Base-by-base conservation (phyloP, 2,888 invertebrate species). In the Mongoloraphidia duomilia region DNA sequence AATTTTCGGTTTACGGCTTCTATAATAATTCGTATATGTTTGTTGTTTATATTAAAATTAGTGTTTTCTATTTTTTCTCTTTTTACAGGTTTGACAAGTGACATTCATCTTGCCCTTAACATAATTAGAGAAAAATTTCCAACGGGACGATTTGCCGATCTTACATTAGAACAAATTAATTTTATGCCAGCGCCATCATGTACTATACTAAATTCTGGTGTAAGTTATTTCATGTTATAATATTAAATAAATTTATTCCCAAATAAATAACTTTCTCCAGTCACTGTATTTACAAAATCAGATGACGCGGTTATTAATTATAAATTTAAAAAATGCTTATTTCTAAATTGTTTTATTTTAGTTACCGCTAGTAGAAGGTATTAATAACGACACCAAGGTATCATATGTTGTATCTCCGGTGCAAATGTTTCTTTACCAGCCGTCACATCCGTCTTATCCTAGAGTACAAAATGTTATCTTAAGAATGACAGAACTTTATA, bases 381-480 rank as follows among this genome's bases (percentile, higher is more conserved):
- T 95, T 47, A 88, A 89, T 65, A 91, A 93, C 63, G 96, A 97
- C 70, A 89, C 94, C 33, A 80, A 85, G 53, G 78, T 97, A 59
- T 90, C 89, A 63, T 84, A 87, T 59, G 78, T 94, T 62, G 81
- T 91, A 55, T 80, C 82, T 54, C 87, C 92, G 46, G 84, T 85
- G 41, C 92, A 93, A 66, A 75, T 97, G 63, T 97, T 96, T 72
- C 76, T 98, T 51, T 96, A 96, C 67, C 88, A 94, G 67, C 94
- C 93, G 3, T 82, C 91, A 51, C 96, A 97, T 72, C 95, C 96
- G 8, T 84, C 93, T 41, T 93, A 85, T 73, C 86, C 87, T 13
- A 81, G 84, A 50, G 75, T 96, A 58, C 80, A 84, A 60, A 73
- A 83, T 52, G 75, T 95, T 58, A 88, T 86, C 65, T 76, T 77